A percentile compares a stretch with the other conserved stretches of the same genome.
phyloP scores from a whole-genome alignment of 2,113 vertebrate species.

The Psittacula cyanocephala region DNA sequence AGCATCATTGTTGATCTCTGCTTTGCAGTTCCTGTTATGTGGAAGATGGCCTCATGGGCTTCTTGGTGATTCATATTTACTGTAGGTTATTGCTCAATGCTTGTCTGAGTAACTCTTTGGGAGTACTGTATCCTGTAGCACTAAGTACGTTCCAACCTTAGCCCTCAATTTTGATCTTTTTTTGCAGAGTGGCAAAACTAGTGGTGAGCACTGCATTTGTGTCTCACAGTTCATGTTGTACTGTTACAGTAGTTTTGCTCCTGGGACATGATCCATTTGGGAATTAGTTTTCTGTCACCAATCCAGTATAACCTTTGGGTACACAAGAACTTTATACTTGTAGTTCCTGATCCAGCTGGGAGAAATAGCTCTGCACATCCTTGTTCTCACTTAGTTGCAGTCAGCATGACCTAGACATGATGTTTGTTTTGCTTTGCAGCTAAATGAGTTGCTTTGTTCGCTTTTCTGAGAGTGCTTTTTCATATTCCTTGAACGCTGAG shows the following conservation, averaged over 20 bases:
- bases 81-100: slow-evolving; percentile 43
- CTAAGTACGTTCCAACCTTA: not conserved
- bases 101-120: slow-evolving; percentile 43
- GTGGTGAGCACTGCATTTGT: not conserved
- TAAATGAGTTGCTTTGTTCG: not conserved
- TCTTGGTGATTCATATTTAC: slow-evolving; percentile 56
- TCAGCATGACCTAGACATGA: not conserved
- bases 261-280: not conserved
- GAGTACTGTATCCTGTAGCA: not conserved
- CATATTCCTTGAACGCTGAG: not conserved
- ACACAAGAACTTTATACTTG: rapidly evolving
- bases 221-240: not conserved
- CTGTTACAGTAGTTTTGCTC: not conserved
- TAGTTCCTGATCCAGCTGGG: not conserved
- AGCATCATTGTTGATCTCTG: not conserved
- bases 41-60: not conserved
- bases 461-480: not conserved
- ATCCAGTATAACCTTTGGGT: not conserved
- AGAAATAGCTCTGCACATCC: not conserved
- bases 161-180: not conserved
- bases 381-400: not conserved
- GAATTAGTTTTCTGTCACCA: not conserved
- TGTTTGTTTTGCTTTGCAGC: not conserved
- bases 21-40: not conserved
- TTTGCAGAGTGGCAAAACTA: not conserved